A percentile compares a stretch with the other conserved stretches of the same genome.
Evolutionary conservation across 2,888 invertebrate genomes (phyloP).

Genomic region (Balanococcus diminutus): DNA sequence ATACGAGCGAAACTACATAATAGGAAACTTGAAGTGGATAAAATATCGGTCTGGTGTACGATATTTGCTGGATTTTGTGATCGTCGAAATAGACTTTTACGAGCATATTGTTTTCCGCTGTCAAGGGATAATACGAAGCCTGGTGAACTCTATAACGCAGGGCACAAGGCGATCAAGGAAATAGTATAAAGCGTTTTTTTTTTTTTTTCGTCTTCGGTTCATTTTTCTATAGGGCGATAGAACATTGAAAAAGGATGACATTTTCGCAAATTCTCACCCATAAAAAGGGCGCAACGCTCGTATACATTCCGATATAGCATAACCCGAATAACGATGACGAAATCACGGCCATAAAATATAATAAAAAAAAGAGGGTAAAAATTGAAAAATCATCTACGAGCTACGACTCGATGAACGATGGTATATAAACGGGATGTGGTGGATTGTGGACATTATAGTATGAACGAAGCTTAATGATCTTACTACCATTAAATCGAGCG

Average conservation of each 20-base stretch:
- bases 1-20: not conserved
- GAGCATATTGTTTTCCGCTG: not conserved
- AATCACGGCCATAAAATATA: not conserved
- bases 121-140: not conserved
- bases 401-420: not conserved
- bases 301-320: not conserved
- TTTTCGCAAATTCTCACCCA: constrained; percentile 17
- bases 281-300: constrained; percentile 3
- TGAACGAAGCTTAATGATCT: constrained; percentile 9
- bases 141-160: not conserved
- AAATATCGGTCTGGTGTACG: not conserved
- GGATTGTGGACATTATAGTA: constrained; percentile 10
- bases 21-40: not conserved
- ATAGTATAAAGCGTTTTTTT: not conserved
- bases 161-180: not conserved
- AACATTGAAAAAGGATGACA: not conserved
- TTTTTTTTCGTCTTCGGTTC: not conserved
- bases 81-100: not conserved
- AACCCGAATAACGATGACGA: constrained; percentile 23
- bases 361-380: constrained; percentile 22
- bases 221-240: not conserved
- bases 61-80: not conserved
- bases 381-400: constrained; percentile 28
- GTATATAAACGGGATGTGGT: not conserved
- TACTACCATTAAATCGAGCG: not conserved